Evolutionary conservation across 2,888 invertebrate genomes (phyloP).

Genomic region (Nezara viridula): DNA sequence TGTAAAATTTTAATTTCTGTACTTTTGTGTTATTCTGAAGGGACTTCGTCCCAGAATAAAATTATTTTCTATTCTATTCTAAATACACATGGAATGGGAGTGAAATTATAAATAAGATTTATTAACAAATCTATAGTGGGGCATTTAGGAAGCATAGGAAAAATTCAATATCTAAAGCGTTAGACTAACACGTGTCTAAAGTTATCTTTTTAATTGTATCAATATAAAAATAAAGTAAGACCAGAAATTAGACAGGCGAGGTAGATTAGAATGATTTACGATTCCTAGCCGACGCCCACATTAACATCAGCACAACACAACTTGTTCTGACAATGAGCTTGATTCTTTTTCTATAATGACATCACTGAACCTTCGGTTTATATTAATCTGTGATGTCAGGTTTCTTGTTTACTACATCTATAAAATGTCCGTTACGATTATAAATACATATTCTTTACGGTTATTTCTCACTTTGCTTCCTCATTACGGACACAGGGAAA

Average conservation of each 20-base stretch:
- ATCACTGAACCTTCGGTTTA: conserved; percentile 15
- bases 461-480: too few species aligned
- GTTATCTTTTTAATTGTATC: conserved; percentile 30
- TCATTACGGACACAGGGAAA: too few species aligned
- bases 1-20: too few species aligned
- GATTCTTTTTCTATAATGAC: conserved; percentile 29
- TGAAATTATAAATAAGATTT: too few species aligned
- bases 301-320: background rate
- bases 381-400: conserved; percentile 15
- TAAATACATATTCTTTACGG: too few species aligned
- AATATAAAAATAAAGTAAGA: background rate
- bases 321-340: background rate
- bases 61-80: too few species aligned
- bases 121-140: background rate
- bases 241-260: background rate
- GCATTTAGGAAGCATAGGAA: background rate
- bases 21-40: too few species aligned
- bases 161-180: conserved; percentile 19
- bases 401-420: background rate
- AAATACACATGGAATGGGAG: too few species aligned
- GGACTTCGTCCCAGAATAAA: too few species aligned
- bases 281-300: background rate
- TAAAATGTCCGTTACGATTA: too few species aligned
- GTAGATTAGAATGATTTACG: conserved; percentile 31
- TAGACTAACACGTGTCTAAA: background rate